Conservation (phyloP, 2,113 vertebrate species). For the Limanda limanda region DNA sequence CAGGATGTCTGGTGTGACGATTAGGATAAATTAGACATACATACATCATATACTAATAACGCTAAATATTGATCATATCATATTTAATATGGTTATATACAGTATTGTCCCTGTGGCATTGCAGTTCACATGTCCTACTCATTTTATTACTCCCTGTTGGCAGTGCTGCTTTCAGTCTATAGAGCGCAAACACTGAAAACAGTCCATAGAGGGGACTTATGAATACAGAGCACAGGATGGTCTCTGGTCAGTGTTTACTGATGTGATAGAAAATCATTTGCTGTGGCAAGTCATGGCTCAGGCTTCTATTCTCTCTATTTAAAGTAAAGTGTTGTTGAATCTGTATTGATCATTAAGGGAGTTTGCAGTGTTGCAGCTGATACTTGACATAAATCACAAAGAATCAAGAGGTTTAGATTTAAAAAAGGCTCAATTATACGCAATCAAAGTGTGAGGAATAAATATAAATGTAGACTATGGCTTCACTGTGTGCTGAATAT, state of each 20-base stretch:
- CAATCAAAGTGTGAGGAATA: not conserved
- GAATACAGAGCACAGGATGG: not conserved
- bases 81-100: not conserved
- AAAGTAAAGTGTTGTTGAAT: not conserved
- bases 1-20: not conserved
- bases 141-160: not conserved
- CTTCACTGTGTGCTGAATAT: not conserved
- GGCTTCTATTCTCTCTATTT: not conserved
- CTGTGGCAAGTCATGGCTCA: not conserved
- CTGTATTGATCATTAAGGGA: too few species aligned
- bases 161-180: too few species aligned
- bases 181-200: too few species aligned
- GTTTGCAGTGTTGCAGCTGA: too few species aligned
- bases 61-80: not conserved
- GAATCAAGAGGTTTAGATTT: not conserved
- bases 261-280: not conserved
- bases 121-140: not conserved
- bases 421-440: not conserved
- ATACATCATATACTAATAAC: not conserved
- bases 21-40: not conserved
- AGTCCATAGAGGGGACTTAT: not conserved
- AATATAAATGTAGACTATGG: not conserved
- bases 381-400: not conserved
- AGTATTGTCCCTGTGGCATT: not conserved
- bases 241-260: not conserved